Conservation (phyloP, 1,140 invertebrate genomes). For the Homarus americanus region DNA sequence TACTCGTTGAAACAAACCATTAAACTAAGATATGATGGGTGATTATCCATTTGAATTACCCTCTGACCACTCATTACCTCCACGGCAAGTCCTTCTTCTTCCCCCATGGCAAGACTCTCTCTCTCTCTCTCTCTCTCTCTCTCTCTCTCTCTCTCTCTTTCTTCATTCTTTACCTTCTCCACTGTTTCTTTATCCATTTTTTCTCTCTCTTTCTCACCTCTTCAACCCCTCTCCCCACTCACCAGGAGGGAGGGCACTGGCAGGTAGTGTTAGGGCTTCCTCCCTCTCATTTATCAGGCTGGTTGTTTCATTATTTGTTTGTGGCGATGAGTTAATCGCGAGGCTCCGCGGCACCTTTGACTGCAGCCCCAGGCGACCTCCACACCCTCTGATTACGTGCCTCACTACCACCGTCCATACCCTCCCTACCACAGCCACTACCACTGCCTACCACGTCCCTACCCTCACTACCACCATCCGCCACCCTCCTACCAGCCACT, state of each 20-base stretch:
- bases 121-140: neutral
- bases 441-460: neutral
- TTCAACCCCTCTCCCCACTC: neutral
- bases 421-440: neutral
- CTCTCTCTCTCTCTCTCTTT: neutral
- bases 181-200: neutral
- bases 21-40: too few relatives aligned
- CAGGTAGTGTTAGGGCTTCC: neutral
- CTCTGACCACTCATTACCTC: too few relatives aligned
- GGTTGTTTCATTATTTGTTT: conserved; percentile 31
- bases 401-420: too few relatives aligned
- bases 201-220: neutral
- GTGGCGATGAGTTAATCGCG: conserved; percentile 20
- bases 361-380: too few relatives aligned
- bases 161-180: neutral
- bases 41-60: too few relatives aligned
- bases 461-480: neutral
- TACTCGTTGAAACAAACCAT: too few relatives aligned
- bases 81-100: too few relatives aligned
- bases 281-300: neutral
- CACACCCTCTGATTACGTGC: neutral
- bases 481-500: conserved; percentile 10
- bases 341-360: neutral
- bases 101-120: neutral
- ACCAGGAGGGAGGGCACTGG: too few relatives aligned